Base-by-base conservation (phyloP, 2,113 vertebrate species). In the Turdus rufiventris region DNA sequence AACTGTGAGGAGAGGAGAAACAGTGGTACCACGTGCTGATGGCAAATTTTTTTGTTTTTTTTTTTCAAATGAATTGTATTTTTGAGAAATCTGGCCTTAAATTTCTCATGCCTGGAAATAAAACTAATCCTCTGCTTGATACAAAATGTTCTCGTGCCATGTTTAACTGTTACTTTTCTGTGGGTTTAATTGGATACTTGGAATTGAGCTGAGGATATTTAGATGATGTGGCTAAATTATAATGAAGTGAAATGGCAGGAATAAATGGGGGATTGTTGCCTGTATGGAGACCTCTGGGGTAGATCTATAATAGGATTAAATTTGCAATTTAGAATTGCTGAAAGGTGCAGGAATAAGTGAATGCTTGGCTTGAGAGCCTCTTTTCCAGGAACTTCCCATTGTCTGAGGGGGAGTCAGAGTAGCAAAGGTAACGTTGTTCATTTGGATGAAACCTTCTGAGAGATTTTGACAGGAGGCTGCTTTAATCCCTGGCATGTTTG, bases 51-150 rank as follows among this genome's bases (percentile, higher is more conserved):
- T n/a, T 75, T 53, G 48, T 43, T 56, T 38, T 62, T 63, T 73
- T 61, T 40, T 20, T 14, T 10, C 63, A 60, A 96, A 48, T 72
- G 15, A 88, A 58, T 91, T 93, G 31, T 96, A 18, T 94, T 95
- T 86, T 94, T 65, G 91, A 89, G 88, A 96, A 95, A 74, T 95
- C 96, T 92, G 85, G 61, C 57, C 90, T 88, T 85, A 66, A 92
- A 93, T 95, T 96, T 97, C 93, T 96, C 53, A 9, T 92, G 76
- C 93, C 72, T 96, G 78, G 81, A 91, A 98, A 98, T 98, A 98
- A 98, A 97, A 96, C 89, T 84, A 82, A 96, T 97, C 96, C 91
- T 97, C 91, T 97, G 78, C 96, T 96, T 95, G 90, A 97, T 95
- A 51, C 75, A 82, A 91, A 94, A 93, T 51, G 75, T 81, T 91